Evolutionary conservation across 2,797 vertebrate genomes (phyloP).

Genomic region (Lithobates sylvaticus): DNA sequence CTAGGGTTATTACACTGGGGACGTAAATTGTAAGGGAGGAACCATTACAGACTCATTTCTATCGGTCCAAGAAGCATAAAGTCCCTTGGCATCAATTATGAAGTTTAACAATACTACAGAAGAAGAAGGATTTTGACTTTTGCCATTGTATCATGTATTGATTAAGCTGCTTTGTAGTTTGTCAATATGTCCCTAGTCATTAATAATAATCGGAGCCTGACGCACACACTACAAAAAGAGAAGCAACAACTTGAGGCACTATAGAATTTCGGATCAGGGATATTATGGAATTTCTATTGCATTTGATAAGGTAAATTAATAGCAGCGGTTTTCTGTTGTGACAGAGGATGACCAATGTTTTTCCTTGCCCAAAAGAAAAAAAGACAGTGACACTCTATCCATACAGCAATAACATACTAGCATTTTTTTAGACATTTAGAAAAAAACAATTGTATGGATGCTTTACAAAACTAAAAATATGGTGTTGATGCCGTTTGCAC

Average conservation of each 20-base stretch:
- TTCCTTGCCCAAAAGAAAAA: neutral
- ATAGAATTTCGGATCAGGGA: conserved; percentile 2
- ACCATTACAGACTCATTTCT: conserved; percentile 65
- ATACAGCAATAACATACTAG: no score
- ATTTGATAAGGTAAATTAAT: conserved; percentile 23
- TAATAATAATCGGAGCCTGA: conserved; percentile 56
- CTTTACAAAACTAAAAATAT: no score
- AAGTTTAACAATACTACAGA: conserved; percentile 46
- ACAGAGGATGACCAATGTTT: neutral
- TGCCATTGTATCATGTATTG: conserved; percentile 57
- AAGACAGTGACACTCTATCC: no score
- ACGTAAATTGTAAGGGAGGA: conserved; percentile 9
- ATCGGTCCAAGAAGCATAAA: conserved; percentile 47
- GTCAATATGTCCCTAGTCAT: conserved; percentile 52
- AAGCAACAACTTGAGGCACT: conserved; percentile 14
- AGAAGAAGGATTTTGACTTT: conserved; percentile 55
- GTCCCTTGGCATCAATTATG: conserved; percentile 57
- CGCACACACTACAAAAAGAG: neutral
- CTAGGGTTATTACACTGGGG: conserved; percentile 44
- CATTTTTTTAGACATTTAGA: no score
- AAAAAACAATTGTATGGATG: no score
- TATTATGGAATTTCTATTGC: conserved; percentile 6
- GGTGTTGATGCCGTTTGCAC: neutral
- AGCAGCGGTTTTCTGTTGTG: neutral
- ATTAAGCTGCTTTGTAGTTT: conserved; percentile 50